phyloP scores from a whole-genome alignment of 2,797 vertebrate genomes.

The Columba guinea region DNA sequence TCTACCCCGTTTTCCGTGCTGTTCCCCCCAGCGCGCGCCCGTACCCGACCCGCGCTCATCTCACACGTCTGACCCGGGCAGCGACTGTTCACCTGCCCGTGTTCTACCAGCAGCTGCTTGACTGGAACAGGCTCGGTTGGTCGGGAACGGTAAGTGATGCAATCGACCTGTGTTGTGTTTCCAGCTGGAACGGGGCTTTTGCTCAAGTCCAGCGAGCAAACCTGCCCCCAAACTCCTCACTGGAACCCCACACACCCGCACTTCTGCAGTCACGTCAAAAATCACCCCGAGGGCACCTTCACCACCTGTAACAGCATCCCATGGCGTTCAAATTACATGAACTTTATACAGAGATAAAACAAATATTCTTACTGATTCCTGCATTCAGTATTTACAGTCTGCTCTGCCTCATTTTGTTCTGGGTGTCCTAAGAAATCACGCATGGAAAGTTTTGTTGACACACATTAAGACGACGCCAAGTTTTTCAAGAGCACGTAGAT shows the following conservation, averaged over 20 bases:
- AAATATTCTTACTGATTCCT: not conserved
- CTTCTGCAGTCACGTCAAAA: not conserved
- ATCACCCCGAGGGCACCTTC: not conserved
- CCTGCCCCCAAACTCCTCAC: not conserved
- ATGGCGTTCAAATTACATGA: rapidly evolving
- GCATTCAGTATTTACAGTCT: not conserved
- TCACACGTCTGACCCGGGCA: rapidly evolving
- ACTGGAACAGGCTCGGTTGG: not conserved
- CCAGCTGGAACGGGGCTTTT: rapidly evolving
- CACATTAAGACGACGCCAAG: rapidly evolving
- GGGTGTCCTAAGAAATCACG: rapidly evolving
- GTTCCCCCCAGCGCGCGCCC: not conserved
- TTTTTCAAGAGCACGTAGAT: not conserved
- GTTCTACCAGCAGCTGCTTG: not conserved
- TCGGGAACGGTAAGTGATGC: not conserved
- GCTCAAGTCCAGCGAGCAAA: not conserved
- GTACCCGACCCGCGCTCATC: not conserved
- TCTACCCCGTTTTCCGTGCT: not conserved
- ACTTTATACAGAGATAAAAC: not conserved
- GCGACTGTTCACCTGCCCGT: rapidly evolving
- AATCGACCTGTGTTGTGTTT: rapidly evolving
- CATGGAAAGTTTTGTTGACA: not conserved
- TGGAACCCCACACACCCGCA: rapidly evolving
- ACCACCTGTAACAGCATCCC: not conserved
- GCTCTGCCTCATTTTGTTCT: not conserved